Percentiles rank a stretch among this genome's conserved stretches.
phyloP scores from a whole-genome alignment of 2,797 vertebrate species.

The Cirrhinus mrigala region DNA sequence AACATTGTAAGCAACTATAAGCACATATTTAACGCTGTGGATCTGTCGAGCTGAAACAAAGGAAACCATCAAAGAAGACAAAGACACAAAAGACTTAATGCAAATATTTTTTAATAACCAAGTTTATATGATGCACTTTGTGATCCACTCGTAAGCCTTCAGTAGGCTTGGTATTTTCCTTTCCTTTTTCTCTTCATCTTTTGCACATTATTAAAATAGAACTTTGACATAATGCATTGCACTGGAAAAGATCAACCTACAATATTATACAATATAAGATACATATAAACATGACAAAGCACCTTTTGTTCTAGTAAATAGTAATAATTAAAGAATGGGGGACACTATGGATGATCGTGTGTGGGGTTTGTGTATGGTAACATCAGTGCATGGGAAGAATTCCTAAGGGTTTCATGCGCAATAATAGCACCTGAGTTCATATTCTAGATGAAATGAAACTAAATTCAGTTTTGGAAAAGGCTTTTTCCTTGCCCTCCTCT shows the following conservation, averaged over 20 bases:
- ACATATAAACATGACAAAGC: constrained; percentile 90
- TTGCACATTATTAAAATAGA: constrained; percentile 97
- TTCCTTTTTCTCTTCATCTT: constrained; percentile 84
- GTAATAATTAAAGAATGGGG: constrained; percentile 84
- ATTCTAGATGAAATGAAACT: constrained; percentile 76
- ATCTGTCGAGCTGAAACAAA: constrained; percentile 25
- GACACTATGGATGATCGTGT: constrained; percentile 82
- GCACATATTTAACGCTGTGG: constrained; percentile 35
- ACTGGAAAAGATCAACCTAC: constrained; percentile 90
- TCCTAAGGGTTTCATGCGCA: constrained; percentile 82
- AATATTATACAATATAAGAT: constrained; percentile 89
- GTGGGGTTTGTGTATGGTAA: constrained; percentile 84
- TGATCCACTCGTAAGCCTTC: constrained; percentile 85
- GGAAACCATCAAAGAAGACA: constrained; percentile 61
- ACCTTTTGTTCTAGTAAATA: constrained; percentile 85
- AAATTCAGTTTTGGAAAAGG: constrained; percentile 66
- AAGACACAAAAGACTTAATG: constrained; percentile 74
- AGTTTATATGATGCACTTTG: constrained; percentile 87
- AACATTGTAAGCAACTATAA: constrained; percentile 50
- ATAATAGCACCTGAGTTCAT: constrained; percentile 88
- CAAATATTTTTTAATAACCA: constrained; percentile 82
- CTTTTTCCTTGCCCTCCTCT: constrained; percentile 68
- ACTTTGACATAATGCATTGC: constrained; percentile 91
- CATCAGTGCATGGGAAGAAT: constrained; percentile 90
- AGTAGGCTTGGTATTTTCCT: constrained; percentile 80